Percentiles rank a stretch among this genome's conserved stretches.
Conservation (phyloP, 35 echinoderm and acorn worm species). For the Apostichopus japonicus region DNA sequence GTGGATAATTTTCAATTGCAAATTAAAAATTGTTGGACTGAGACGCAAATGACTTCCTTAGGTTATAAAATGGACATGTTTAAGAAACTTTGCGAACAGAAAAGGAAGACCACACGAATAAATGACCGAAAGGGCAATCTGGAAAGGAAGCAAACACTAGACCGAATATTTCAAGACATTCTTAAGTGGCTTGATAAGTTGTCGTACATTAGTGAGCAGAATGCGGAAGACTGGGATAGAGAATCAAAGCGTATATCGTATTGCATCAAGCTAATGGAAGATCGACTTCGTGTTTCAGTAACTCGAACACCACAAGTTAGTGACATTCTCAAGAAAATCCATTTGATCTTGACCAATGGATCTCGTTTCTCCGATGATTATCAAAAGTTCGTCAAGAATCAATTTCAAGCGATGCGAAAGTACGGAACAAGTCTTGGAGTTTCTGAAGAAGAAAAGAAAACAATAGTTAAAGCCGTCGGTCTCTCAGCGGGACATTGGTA, state of each 20-base stretch:
- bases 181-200: conserved; percentile 19
- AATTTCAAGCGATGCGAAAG: conserved; percentile 34
- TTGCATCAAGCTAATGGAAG: conserved; percentile 35
- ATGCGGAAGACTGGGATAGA: conserved; percentile 20
- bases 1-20: neutral
- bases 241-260: conserved; percentile 3
- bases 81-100: conserved; percentile 7
- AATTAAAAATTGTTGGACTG: neutral
- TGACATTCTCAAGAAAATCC: neutral
- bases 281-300: conserved; percentile 3
- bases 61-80: conserved; percentile 34
- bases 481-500: conserved; percentile 78
- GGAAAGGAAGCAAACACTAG: neutral
- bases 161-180: neutral
- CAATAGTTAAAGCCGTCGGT: conserved; percentile 68
- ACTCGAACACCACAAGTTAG: neutral
- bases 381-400: neutral
- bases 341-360: neutral
- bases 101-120: neutral
- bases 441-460: conserved; percentile 61
- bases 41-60: conserved; percentile 26
- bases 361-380: neutral
- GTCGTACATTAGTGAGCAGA: conserved; percentile 7
- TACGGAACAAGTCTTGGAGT: conserved; percentile 49
- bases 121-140: neutral